Base-by-base conservation (phyloP, 2,888 invertebrate genomes). In the Caenorhabditis imperialis region DNA sequence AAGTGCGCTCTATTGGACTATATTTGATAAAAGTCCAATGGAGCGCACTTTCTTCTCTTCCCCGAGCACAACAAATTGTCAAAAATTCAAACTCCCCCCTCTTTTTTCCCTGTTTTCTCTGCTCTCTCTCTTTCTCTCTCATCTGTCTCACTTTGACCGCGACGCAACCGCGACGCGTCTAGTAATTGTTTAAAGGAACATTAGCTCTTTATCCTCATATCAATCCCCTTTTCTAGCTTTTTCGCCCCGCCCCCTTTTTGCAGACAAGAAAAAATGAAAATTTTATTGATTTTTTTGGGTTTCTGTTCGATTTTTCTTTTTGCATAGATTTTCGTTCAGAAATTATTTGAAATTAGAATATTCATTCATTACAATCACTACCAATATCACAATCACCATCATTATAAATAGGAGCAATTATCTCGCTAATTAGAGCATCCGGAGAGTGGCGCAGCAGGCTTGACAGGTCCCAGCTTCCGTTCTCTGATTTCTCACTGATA, bases 201-300 rank as follows among this genome's bases (percentile, higher is more conserved):
- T 62, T 44, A 14, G 33, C 23, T 45, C 23, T 44, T 18, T 35
- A 44, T 18, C 53, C 62, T 62, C 60, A 60, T 60, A 60, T 60
- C 60, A 30, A 22, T 33, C 25, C n/a, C 14, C 22, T 27, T 30
- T 22, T 37, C 40, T 16, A 23, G 16, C 20, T 44, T 14, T 44
- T 22, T 42, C 44, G 22, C n/a, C 45, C 12, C 14, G 38, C 35
- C 35, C 37, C 23, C 18, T n/a, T 7, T 48, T 54, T 18, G 27
- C 25, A 27, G 12, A n/a, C 18, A 33, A 50, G 12, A 33, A 65
- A 50, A 65, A 65, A 65, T 25, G 55, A 20, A 65, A 40, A 33
- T 55, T 50, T 48, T 16, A 55, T 42, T 48, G n/a, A n/a, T n/a
- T n/a, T n/a, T n/a, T 30, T 30, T 30, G 6, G 10, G 10, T 30